Base-by-base conservation (phyloP, 2,888 invertebrate genomes). In the Aricia artaxerxes region DNA sequence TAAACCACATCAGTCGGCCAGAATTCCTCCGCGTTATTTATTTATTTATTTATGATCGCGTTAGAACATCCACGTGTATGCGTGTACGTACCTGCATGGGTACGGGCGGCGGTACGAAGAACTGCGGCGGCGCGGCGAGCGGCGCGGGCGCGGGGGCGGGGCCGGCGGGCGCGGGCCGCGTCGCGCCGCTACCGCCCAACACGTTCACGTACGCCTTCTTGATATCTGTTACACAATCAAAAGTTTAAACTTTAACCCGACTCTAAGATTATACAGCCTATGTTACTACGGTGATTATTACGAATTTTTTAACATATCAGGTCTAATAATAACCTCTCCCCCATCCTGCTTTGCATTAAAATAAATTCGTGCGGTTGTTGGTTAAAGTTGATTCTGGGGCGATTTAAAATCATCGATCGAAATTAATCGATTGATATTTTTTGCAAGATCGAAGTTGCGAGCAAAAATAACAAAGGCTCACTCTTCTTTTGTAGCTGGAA, bases 141-240 rank as follows among this genome's bases (percentile, higher is more conserved):
- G 90, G 82, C 79, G 80, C 77, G 78, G 82, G 79, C 11, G 78
- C 78, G 78, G 95, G 96, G 95, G 86, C 92, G 83, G 89, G 89
- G 93, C 81, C 89, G 86, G 86, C 92, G 83, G 89, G 89, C 93
- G 81, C 89, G 89, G 60, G 91, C 91, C 61, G 90, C 88, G 69
- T 69, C 69, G 87, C 80, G 81, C 83, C 79, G 82, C 82, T 78
- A 84, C 84, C 80, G 86, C 87, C 90, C 77, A 72, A 89, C 80
- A 98, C 97, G 92, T 98, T 98, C 84, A 98, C 97, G 92, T 98
- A 99, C 81, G 97, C 97, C 86, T 97, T 97, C 91, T 97, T 97
- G 86, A 97, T 95, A 86, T 97, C 97, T 98, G 90, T 61, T 1
- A 44, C 73, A 73, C 64, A 75, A 72, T 49, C 44, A n/a, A 69